phyloP scores from a whole-genome alignment of 2,888 invertebrate genomes.

The Epirrhoe tristata region DNA sequence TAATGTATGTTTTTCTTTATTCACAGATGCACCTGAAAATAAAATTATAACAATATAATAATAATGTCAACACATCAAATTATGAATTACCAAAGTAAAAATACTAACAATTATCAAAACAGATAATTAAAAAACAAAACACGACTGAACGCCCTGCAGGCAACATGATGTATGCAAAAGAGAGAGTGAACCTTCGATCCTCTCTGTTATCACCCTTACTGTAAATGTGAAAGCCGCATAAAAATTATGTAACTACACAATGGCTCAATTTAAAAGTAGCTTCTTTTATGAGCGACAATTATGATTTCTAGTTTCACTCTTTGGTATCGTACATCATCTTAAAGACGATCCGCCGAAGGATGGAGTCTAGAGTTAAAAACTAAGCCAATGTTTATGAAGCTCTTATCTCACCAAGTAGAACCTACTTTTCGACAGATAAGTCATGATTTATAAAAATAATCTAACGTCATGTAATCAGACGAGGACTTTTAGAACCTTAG shows the following conservation, averaged over 20 bases:
- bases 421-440: too few species aligned
- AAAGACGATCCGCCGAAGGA: too few species aligned
- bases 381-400: background rate
- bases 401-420: too few species aligned
- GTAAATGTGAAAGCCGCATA: conserved; percentile 25
- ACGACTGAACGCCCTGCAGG: conserved; percentile 20
- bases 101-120: conserved; percentile 20
- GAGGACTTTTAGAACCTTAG: too few species aligned
- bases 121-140: conserved; percentile 14
- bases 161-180: conserved; percentile 34
- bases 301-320: too few species aligned
- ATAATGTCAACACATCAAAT: background rate
- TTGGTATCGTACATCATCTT: too few species aligned
- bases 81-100: background rate
- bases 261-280: background rate
- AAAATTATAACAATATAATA: background rate
- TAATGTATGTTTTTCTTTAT: conserved; percentile 8
- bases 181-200: conserved; percentile 5
- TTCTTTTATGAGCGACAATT: too few species aligned
- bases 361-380: too few species aligned
- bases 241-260: conserved; percentile 9
- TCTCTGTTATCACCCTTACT: conserved; percentile 7
- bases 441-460: too few species aligned
- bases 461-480: too few species aligned
- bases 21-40: conserved; percentile 33